phyloP scores from a whole-genome alignment of 1,140 invertebrate species.

The Saccostrea glomerata region DNA sequence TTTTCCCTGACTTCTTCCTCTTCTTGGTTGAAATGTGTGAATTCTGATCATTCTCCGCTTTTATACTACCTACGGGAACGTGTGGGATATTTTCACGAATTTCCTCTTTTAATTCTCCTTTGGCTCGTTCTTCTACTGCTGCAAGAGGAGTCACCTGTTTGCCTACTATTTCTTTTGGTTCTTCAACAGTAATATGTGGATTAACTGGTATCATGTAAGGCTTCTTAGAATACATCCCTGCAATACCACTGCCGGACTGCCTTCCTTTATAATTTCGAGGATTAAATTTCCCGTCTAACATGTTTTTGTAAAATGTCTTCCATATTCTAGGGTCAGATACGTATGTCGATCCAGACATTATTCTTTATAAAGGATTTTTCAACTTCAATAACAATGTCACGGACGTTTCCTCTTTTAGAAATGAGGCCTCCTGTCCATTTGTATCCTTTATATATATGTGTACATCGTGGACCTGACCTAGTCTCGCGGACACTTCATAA shows the following conservation, averaged over 20 bases:
- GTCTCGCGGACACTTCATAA: conserved; percentile 40
- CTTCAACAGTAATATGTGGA: not conserved
- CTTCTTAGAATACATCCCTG: conserved; percentile 27
- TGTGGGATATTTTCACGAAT: conserved; percentile 6
- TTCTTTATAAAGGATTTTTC: conserved; percentile 3
- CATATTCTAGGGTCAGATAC: conserved; percentile 45
- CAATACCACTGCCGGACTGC: conserved; percentile 33
- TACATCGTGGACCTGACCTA: conserved; percentile 40
- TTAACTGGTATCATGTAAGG: conserved; percentile 51
- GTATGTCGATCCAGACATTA: conserved; percentile 43
- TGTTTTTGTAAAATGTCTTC: conserved; percentile 43
- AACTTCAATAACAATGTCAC: conserved; percentile 39
- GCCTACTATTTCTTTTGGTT: not conserved
- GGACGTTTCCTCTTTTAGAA: conserved; percentile 24
- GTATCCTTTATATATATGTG: conserved; percentile 50
- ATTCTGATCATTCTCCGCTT: conserved; percentile 12
- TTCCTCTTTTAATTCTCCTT: conserved; percentile 39
- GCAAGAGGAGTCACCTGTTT: conserved; percentile 45
- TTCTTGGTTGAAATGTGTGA: not conserved
- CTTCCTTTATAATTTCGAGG: conserved; percentile 14
- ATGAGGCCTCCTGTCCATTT: conserved; percentile 6
- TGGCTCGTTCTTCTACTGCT: conserved; percentile 41
- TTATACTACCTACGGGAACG: conserved; percentile 26
- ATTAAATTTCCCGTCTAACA: conserved; percentile 39
- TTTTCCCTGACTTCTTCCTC: not conserved